These are phyloP conservation scores for Eucera pruinosa DNA, from an alignment of 2,888 invertebrate species.

Conservation along the genomic window DNA sequence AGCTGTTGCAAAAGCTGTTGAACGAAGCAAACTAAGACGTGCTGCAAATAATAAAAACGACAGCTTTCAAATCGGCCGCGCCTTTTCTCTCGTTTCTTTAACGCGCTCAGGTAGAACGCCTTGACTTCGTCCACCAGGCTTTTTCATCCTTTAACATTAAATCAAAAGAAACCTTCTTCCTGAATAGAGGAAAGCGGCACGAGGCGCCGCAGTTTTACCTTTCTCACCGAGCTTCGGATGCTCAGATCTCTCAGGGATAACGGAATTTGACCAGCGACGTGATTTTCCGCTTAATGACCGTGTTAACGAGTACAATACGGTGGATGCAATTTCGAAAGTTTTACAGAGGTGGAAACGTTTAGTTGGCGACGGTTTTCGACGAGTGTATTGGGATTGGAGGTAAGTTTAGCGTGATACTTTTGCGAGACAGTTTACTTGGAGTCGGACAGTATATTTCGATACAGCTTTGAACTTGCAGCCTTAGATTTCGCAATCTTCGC, in stretches of 20 bases:
- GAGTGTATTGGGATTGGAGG: too few species aligned
- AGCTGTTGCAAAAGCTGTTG: constrained; percentile 69
- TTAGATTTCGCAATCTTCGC: too few species aligned
- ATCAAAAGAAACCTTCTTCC: constrained; percentile 45
- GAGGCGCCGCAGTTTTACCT: constrained; percentile 56
- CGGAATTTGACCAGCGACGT: constrained; percentile 7
- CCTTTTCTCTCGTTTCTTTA: not conserved
- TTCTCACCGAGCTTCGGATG: not conserved
- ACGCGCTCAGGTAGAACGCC: constrained; percentile 57
- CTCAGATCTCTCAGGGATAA: constrained; percentile 2
- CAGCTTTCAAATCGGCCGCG: constrained; percentile 47
- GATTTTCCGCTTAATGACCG: not conserved
- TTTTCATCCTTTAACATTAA: constrained; percentile 48
- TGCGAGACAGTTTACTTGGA: too few species aligned
- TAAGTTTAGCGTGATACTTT: too few species aligned
- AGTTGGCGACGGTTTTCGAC: too few species aligned
- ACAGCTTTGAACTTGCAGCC: too few species aligned
- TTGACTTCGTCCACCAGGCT: constrained; percentile 10
- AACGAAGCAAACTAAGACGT: constrained; percentile 63
- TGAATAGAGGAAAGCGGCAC: constrained; percentile 33
- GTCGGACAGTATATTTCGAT: too few species aligned
- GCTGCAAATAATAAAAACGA: constrained; percentile 72
- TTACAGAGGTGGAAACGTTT: too few species aligned
- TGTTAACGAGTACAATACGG: constrained; percentile 6
- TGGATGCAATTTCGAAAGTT: not conserved